A percentile compares a stretch with the other conserved stretches of the same genome.
These are phyloP conservation scores for Siniperca scherzeri DNA, from an alignment of 2,797 vertebrate species.

Conservation along the genomic window DNA sequence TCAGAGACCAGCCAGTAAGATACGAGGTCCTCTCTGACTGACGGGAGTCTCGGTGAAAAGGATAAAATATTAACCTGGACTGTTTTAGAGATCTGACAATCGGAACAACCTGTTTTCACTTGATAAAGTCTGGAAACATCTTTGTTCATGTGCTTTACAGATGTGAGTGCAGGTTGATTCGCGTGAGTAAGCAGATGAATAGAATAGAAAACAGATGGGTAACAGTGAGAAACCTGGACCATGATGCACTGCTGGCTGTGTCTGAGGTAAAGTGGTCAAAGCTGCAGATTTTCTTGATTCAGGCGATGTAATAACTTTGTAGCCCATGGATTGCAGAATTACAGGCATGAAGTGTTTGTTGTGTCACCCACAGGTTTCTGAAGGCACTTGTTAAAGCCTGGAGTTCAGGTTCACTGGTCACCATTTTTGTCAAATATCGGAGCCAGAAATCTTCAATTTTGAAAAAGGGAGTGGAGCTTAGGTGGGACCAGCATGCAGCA, in stretches of 20 bases:
- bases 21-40: not conserved
- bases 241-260: not conserved
- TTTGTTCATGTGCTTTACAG: conserved; percentile 32
- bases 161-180: not conserved
- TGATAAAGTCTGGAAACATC: conserved; percentile 22
- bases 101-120: not conserved
- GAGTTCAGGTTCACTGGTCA: not conserved
- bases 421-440: not conserved
- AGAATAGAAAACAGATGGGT: not conserved
- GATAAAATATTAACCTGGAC: too few relatives aligned
- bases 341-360: too few relatives aligned
- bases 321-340: too few relatives aligned
- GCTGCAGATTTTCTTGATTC: too few relatives aligned
- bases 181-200: not conserved
- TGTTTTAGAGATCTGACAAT: not conserved
- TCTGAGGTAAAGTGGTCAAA: not conserved
- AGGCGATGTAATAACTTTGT: too few relatives aligned
- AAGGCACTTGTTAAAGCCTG: not conserved
- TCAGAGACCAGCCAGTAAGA: conserved; percentile 6
- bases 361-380: not conserved
- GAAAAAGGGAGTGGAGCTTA: too few relatives aligned
- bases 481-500: too few relatives aligned
- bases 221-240: not conserved
- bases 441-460: too few relatives aligned
- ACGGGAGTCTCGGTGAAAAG: not conserved